Evolutionary conservation across 2,797 vertebrate species (phyloP).

Genomic region (Lophura swinhoii): DNA sequence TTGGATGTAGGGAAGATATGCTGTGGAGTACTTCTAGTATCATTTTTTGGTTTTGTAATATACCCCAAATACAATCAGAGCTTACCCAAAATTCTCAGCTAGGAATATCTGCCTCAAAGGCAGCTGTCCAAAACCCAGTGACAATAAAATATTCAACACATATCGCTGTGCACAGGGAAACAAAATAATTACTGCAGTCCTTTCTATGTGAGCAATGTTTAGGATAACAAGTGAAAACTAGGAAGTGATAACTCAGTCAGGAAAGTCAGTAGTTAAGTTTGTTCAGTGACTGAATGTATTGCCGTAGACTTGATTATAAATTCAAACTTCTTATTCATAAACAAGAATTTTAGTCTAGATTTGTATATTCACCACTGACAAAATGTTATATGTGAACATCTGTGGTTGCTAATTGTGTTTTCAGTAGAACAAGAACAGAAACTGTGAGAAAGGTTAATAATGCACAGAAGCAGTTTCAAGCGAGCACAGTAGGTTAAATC

Average conservation of each 20-base stretch:
- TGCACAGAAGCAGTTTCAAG: background rate
- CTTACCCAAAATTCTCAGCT: background rate
- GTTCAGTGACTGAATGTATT: background rate
- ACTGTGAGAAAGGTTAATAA: background rate
- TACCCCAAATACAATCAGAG: background rate
- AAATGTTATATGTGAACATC: background rate
- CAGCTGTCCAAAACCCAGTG: background rate
- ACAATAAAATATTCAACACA: background rate
- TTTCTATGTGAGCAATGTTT: rapidly evolving
- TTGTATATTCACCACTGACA: background rate
- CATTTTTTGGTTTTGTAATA: background rate
- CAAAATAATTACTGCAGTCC: background rate
- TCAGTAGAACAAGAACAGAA: background rate
- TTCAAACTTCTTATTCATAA: background rate
- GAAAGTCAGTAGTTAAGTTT: background rate
- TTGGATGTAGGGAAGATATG: background rate
- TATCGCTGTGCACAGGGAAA: background rate
- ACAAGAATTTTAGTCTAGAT: background rate
- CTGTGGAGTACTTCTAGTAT: background rate
- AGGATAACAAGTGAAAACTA: background rate
- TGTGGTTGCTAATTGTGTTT: background rate
- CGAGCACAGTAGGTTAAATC: background rate
- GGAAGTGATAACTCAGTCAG: background rate
- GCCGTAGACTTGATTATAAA: background rate
- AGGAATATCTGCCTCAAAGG: background rate